phyloP scores from a whole-genome alignment of 2,888 invertebrate genomes.

The Ptychoptera albimana region DNA sequence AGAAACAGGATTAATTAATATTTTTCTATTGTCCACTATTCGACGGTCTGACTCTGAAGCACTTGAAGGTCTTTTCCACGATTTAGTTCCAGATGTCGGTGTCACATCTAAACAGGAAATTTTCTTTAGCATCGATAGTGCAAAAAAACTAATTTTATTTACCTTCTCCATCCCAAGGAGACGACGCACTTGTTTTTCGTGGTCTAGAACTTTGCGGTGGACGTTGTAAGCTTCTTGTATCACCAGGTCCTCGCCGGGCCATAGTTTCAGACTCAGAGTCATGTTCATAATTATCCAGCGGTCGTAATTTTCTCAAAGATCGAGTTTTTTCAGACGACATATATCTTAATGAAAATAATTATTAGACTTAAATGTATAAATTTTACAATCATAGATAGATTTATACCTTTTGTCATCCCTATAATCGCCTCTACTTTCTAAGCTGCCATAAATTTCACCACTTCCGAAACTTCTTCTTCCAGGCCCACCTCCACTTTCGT shows the following conservation, averaged over 20 bases:
- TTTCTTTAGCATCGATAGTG: not conserved
- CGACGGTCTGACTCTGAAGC: conserved; percentile 35
- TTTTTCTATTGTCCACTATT: conserved; percentile 21
- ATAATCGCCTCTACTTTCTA: conserved; percentile 29
- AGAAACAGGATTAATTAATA: conserved; percentile 24
- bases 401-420: conserved; percentile 16
- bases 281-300: conserved; percentile 36
- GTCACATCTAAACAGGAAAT: conserved; percentile 4
- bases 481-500: conserved; percentile 24
- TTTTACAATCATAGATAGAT: not conserved
- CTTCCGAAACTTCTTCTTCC: conserved; percentile 28
- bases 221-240: conserved; percentile 25
- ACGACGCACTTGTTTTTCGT: conserved; percentile 30
- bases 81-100: conserved; percentile 18
- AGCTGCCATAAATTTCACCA: conserved; percentile 29
- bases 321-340: conserved; percentile 24
- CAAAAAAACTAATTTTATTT: conserved; percentile 1
- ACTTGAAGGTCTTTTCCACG: conserved; percentile 40
- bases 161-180: conserved; percentile 40
- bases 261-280: conserved; percentile 33
- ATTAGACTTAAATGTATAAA: not conserved
- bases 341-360: conserved; percentile 16
- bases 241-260: conserved; percentile 15
- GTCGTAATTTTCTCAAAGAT: conserved; percentile 22
- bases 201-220: conserved; percentile 16